Evolutionary conservation across 2,113 vertebrate species (phyloP), one percentile per base, ranked within the genome.

Genomic region (Sorex fumeus): DNA sequence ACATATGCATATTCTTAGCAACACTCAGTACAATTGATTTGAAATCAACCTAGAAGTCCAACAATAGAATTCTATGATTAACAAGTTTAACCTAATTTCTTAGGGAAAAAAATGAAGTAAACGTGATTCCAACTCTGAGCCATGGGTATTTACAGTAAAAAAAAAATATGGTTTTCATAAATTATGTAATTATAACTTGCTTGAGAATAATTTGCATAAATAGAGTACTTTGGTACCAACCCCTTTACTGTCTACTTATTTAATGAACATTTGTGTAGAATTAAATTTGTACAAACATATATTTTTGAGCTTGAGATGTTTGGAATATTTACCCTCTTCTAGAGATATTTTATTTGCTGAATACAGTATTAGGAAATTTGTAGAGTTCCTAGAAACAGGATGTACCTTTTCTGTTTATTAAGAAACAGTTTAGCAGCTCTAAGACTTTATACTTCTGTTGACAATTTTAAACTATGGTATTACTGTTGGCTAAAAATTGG

Each of bases 401-500:
- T 40, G 12, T 2, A 15, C 76, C 15, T 83, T 88, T 77, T 36
- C 23, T 81, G 45, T 77, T 79, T 94, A 76, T 93, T 81, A 91
- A 90, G 70, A 40, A 87, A 40, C 76, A 72, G 88, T 28, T 83
- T 67, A 71, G 84, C 80, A 50, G 16, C 30, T 95, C 27, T 13
- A 11, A 62, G 19, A 50, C 23, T 92, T 50, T 60, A 30, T 82
- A 91, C 30, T 28, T 92, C 60, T 90, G 77, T 32, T 90, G 78
- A 43, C 34, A 76, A 19, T 78, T 92, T 43, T 78, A 79, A 93
- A 92, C 45, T 64, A 93, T 62, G 90, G 27, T 43, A 79, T 70
- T 81, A 50, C 9, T 91, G 28, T n/a, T 96, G 90, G 70, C 82
- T 93, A 93, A 88, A 93, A 88, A 91, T 67, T 93, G 50, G 91